Percentiles rank a stretch among this genome's conserved stretches.
phyloP scores from a whole-genome alignment of 2,888 invertebrate species.

The Dynastes maya region DNA sequence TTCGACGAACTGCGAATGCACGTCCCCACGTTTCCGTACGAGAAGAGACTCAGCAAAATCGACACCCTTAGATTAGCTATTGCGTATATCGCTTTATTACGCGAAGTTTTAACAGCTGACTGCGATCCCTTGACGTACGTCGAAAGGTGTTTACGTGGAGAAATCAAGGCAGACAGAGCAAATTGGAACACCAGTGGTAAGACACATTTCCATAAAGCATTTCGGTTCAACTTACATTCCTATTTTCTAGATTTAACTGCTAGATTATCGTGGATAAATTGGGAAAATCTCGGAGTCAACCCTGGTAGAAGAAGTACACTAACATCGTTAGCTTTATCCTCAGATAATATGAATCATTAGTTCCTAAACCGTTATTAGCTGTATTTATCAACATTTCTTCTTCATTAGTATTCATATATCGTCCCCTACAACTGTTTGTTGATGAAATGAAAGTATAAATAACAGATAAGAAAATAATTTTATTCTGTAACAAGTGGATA shows the following conservation, averaged over 20 bases:
- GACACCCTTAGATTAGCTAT: constrained; percentile 97
- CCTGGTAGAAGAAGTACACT: constrained; percentile 89
- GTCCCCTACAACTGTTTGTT: background rate
- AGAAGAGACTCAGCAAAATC: constrained; percentile 98
- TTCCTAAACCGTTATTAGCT: background rate
- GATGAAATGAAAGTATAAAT: background rate
- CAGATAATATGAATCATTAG: constrained; percentile 73
- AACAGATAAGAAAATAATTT: background rate
- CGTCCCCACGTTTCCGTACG: constrained; percentile 99
- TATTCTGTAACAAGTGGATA: no score
- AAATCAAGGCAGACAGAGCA: constrained; percentile 89
- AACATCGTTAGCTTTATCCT: constrained; percentile 85
- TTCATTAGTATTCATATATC: background rate
- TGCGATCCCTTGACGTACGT: constrained; percentile 95
- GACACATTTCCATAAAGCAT: constrained; percentile 51
- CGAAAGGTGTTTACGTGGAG: constrained; percentile 91
- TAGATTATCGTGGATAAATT: constrained; percentile 97
- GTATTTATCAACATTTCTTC: background rate
- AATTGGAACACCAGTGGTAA: constrained; percentile 98
- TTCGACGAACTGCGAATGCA: constrained; percentile 98
- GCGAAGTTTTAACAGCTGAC: constrained; percentile 90
- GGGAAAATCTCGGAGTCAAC: constrained; percentile 97
- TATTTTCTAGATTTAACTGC: constrained; percentile 90
- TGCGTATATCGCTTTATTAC: constrained; percentile 95
- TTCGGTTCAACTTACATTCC: background rate